Evolutionary conservation across 2,888 invertebrate genomes (phyloP), one percentile per base, ranked within the genome.

Genomic region (Allacma fusca): DNA sequence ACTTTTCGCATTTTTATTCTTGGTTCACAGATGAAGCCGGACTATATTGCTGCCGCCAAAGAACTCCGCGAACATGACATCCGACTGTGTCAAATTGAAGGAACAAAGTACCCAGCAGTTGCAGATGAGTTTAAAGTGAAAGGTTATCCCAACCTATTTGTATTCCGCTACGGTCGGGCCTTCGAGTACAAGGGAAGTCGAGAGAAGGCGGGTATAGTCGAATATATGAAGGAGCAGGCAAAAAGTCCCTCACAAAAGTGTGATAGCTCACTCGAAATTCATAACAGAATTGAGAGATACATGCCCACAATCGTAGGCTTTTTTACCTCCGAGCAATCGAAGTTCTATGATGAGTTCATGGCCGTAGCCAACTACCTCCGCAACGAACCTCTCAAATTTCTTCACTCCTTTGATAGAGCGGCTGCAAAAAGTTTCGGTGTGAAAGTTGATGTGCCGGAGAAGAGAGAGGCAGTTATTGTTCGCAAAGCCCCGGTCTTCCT

Each of bases 51-150:
- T 79, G 89, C 89, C 40, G 89, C 89, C 1, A 85, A 86, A 79
- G 83, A 84, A 7, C 83, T 89, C 75, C 84, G 85, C 21, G 85
- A 85, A 2, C 85, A 86, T n/a, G 86, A 86, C 16, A 87, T 89
- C 67, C 86, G 86, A 1, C 84, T 90, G 40, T 89, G 87, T 70
- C 90, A 89, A 85, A 87, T 90, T 12, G 89, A 90, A 82, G 89
- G 89, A 19, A 88, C 88, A 0, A 85, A 85, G 13, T 88, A 89
- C 80, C 87, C 86, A 72, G 87, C 87, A 12, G 83, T 89, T 34
- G 89, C 88, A 13, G 86, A 86, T 40, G 68, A 68, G n/a, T 89
- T 87, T 83, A 87, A 86, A 19, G 87, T 90, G 5, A 84, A 85
- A 7, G 89, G 89, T 28, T 90, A 88, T 84, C 90, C 90, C 13